Conservation (phyloP, 2,888 invertebrate genomes). For the Epinotia ramella region DNA sequence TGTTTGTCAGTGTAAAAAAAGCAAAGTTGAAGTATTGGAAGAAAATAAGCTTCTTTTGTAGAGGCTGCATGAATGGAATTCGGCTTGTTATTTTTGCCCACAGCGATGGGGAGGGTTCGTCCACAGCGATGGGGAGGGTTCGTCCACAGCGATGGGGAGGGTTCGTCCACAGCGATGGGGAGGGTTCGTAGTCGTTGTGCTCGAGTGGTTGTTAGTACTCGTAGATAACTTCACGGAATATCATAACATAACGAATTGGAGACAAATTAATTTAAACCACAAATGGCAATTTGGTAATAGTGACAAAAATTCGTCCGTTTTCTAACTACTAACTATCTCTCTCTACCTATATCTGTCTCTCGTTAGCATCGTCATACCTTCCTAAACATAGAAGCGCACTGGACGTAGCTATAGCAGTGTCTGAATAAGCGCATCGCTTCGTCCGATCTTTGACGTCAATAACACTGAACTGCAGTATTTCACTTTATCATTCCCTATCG, state of each 20-base stretch:
- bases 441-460: not conserved
- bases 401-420: too few species aligned
- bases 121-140: not conserved
- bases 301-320: too few species aligned
- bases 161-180: not conserved
- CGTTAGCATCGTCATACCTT: too few species aligned
- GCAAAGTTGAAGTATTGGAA: not conserved
- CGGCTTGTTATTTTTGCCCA: slow-evolving; percentile 41
- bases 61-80: slow-evolving; percentile 28
- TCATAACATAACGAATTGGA: too few species aligned
- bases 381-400: too few species aligned
- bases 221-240: too few species aligned
- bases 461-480: not conserved
- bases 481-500: not conserved
- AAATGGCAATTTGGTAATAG: too few species aligned
- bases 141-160: not conserved
- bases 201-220: too few species aligned
- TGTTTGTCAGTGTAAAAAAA: not conserved
- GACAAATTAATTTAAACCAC: too few species aligned
- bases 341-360: too few species aligned
- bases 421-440: not conserved
- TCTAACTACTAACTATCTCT: too few species aligned
- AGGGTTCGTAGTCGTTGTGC: not conserved
- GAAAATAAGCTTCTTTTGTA: slow-evolving; percentile 36
- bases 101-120: not conserved